These are phyloP conservation scores for Ctenopoma kingsleyae DNA, from an alignment of 2,797 vertebrate species.

Conservation along the genomic window DNA sequence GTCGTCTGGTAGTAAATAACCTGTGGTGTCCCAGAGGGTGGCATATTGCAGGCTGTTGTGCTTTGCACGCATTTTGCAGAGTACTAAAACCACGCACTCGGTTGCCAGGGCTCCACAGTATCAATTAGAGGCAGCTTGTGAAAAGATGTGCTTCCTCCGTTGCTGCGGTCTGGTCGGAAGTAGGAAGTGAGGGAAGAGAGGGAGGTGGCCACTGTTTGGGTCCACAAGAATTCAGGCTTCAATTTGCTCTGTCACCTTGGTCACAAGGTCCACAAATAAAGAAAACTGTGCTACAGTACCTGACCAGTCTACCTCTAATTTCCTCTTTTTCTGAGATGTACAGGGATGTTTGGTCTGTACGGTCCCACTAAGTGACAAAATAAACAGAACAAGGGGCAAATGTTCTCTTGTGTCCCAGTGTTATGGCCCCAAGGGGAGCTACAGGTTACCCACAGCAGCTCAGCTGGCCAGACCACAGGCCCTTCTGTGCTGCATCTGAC, in stretches of 20 bases:
- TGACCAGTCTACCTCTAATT: neutral
- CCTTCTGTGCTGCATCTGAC: slow-evolving; percentile 53
- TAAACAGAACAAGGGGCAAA: slow-evolving; percentile 12
- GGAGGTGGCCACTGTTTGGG: slow-evolving; percentile 15
- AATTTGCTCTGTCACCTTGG: slow-evolving; percentile 33
- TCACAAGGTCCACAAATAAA: slow-evolving; percentile 19
- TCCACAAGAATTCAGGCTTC: slow-evolving; percentile 30
- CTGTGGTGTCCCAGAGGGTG: slow-evolving; percentile 75
- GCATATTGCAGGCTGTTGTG: slow-evolving; percentile 62
- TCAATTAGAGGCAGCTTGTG: slow-evolving; percentile 75
- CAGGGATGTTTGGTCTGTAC: neutral
- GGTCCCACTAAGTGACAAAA: neutral
- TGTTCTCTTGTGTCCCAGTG: slow-evolving; percentile 19
- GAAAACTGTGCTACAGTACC: neutral
- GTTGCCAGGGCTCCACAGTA: slow-evolving; percentile 62
- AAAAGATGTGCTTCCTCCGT: slow-evolving; percentile 69
- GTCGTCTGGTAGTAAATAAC: slow-evolving; percentile 73
- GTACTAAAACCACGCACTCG: slow-evolving; percentile 56
- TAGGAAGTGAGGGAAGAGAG: slow-evolving; percentile 54
- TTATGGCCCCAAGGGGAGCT: slow-evolving; percentile 38
- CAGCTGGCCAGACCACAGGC: slow-evolving; percentile 57
- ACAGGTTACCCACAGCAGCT: slow-evolving; percentile 50
- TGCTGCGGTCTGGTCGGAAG: slow-evolving; percentile 65
- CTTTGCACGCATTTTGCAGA: slow-evolving; percentile 63
- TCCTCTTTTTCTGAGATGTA: slow-evolving; percentile 14